Evolutionary conservation across 2,797 vertebrate genomes (phyloP), one percentile per base, ranked within the genome.

Genomic region (Crax fasciolata): DNA sequence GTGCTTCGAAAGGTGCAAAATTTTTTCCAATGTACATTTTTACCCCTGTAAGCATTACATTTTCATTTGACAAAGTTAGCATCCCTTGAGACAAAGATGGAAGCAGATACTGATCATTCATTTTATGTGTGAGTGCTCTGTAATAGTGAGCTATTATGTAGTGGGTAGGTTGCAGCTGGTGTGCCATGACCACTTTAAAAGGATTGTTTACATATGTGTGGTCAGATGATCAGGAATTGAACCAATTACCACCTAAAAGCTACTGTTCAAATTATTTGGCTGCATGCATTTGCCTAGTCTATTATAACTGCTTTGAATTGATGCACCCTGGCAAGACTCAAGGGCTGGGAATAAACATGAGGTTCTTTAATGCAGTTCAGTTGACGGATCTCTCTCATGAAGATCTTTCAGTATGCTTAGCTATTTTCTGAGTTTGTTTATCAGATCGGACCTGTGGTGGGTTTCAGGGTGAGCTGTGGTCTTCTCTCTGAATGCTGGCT

Each of bases 101-200:
- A 76, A 84, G 67, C 62, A 87, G 86, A 79, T 92, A 84, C 58
- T 70, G 78, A 89, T 94, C 71, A 73, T 75, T 80, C 70, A 63
- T 92, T 95, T 93, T 88, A 78, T 13, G 16, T 89, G 18, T 30
- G 81, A 96, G 77, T 91, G 86, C 71, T 84, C 81, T 66, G 35
- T 82, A 93, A 73, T 66, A 82, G 71, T n/a, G n/a, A 89, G 84
- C 55, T 90, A n/a, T 94, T 96, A 87, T 63, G 55, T 43, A 30
- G 86, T 76, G 71, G 67, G 65, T 67, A 93, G 67, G 86, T 87
- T 90, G 90, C 90, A 94, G 90, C 92, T 93, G 86, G 0, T 0
- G 80, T 90, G 90, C 81, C 59, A 70, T 0, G 7, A 84, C 43
- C 13, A 2, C 84, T 92, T 89, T 28, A 66, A 73, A 84, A 66